These are phyloP conservation scores for Aplocera efformata DNA, from an alignment of 2,888 invertebrate genomes.

Conservation along the genomic window DNA sequence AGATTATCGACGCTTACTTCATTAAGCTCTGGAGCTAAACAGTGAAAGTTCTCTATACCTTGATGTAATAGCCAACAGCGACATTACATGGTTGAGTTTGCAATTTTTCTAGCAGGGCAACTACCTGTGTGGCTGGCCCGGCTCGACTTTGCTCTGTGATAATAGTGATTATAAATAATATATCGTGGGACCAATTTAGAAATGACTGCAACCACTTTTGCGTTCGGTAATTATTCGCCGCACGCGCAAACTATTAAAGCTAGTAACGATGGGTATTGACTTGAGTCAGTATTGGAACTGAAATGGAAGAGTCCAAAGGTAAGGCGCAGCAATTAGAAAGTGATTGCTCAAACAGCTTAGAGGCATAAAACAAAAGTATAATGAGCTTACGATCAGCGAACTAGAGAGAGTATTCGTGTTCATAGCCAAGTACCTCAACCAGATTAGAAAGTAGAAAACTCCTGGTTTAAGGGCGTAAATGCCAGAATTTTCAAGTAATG, in stretches of 20 bases:
- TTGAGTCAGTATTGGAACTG: too few species aligned
- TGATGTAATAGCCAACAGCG: conserved; percentile 39
- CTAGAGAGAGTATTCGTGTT: conserved; percentile 61
- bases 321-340: conserved; percentile 62
- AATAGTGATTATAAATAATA: conserved; percentile 38
- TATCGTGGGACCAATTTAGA: conserved; percentile 39
- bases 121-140: conserved; percentile 32
- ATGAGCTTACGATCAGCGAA: conserved; percentile 52
- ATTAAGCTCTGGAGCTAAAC: conserved; percentile 38
- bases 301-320: too few species aligned
- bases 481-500: conserved; percentile 31
- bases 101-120: conserved; percentile 46
- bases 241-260: too few species aligned
- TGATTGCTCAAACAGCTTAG: conserved; percentile 46
- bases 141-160: conserved; percentile 53
- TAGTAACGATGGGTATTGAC: too few species aligned
- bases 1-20: conserved; percentile 19
- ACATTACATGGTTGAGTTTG: conserved; percentile 56
- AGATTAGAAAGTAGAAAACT: conserved; percentile 73
- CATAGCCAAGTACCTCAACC: conserved; percentile 56
- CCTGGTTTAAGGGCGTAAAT: conserved; percentile 44
- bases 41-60: conserved; percentile 60
- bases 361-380: conserved; percentile 61
- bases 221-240: conserved; percentile 3
- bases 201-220: conserved; percentile 25